Conservation (phyloP, 2,888 invertebrate species). For the Lithophane semibrunnea region DNA sequence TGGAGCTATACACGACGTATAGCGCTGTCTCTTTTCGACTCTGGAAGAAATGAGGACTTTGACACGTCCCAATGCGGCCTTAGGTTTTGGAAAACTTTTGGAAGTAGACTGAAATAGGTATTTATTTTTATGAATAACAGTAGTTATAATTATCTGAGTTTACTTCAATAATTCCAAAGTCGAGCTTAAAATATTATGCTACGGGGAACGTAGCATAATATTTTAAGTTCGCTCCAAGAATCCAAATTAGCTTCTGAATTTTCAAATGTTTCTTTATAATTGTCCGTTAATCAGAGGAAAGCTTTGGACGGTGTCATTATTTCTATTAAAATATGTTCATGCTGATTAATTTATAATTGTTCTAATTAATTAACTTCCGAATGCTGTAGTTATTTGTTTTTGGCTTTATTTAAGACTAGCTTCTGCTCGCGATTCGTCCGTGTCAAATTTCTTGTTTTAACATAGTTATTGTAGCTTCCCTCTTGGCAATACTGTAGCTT, state of each 20-base stretch:
- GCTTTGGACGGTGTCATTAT: constrained; percentile 7
- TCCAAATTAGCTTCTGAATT: constrained; percentile 42
- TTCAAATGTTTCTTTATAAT: constrained; percentile 11
- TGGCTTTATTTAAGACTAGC: background rate
- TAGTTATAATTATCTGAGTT: constrained; percentile 23
- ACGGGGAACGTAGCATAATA: background rate
- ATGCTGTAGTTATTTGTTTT: background rate
- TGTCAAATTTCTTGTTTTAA: too few relatives aligned
- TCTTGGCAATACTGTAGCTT: too few relatives aligned
- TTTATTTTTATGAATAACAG: constrained; percentile 16
- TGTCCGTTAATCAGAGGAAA: constrained; percentile 3
- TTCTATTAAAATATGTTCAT: background rate
- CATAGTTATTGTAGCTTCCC: too few relatives aligned
- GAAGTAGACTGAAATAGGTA: background rate
- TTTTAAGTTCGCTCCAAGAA: constrained; percentile 29
- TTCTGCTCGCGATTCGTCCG: too few relatives aligned
- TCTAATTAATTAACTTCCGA: constrained; percentile 31
- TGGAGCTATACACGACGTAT: background rate
- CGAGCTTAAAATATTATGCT: too few relatives aligned
- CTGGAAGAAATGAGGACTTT: constrained; percentile 5
- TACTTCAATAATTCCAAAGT: constrained; percentile 15
- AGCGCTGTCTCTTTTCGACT: background rate
- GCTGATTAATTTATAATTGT: constrained; percentile 5
- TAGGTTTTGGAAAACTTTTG: background rate
- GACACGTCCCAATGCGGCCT: background rate